phyloP scores from a whole-genome alignment of 1,140 invertebrate genomes.

The Calephelis nemesis region DNA sequence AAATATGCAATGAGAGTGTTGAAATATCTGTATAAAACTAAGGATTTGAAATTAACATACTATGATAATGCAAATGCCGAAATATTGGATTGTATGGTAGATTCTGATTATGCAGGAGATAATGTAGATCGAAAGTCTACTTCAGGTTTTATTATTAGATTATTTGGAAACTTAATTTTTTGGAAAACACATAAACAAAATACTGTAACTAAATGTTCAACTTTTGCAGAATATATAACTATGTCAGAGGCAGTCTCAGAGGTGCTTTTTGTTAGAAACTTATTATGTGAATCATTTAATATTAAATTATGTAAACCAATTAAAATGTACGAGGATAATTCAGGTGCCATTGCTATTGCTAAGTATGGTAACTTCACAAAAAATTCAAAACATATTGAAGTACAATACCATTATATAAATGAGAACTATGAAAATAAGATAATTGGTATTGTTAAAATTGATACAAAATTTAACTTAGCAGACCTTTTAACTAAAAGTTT shows the following conservation, averaged over 20 bases:
- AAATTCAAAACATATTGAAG: slow-evolving; percentile 47
- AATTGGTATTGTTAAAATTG: too few species aligned
- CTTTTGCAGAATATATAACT: too few species aligned
- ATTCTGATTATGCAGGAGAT: slow-evolving; percentile 61
- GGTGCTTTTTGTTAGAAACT: too few species aligned
- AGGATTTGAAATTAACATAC: slow-evolving; percentile 55
- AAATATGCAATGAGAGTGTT: slow-evolving; percentile 55
- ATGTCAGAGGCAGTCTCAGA: too few species aligned
- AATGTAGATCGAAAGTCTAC: slow-evolving; percentile 56
- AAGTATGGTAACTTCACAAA: slow-evolving; percentile 51
- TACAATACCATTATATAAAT: too few species aligned
- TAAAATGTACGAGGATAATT: slow-evolving; percentile 47
- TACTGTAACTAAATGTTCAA: slow-evolving; percentile 45
- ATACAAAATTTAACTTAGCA: too few species aligned
- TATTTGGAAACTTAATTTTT: slow-evolving; percentile 48
- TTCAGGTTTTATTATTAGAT: slow-evolving; percentile 51
- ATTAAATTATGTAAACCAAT: slow-evolving; percentile 38
- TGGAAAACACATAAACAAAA: slow-evolving; percentile 55
- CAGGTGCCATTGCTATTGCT: slow-evolving; percentile 42
- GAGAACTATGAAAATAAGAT: too few species aligned
- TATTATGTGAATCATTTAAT: too few species aligned
- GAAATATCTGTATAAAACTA: slow-evolving; percentile 57
- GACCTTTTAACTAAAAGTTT: slow-evolving; percentile 24
- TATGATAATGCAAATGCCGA: slow-evolving; percentile 42
- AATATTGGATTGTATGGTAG: slow-evolving; percentile 53